Evolutionary conservation across 2,113 vertebrate species (phyloP), one percentile per base, ranked within the genome.

Genomic region (Entomyzon cyanotis): DNA sequence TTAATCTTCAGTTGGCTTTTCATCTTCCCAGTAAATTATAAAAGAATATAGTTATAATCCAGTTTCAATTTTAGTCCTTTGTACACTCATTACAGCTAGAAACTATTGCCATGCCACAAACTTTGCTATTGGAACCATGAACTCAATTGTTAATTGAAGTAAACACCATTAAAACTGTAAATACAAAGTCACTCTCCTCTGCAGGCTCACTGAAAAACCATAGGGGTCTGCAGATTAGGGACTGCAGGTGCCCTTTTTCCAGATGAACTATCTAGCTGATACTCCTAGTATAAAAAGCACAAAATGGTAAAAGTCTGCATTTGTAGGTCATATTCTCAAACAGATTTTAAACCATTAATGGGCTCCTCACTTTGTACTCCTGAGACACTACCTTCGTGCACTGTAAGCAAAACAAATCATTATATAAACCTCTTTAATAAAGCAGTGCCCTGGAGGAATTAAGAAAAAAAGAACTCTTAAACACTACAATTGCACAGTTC

Each of bases 51-150:
- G 7, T 58, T 39, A 41, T 23, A 89, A 94, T 17, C 33, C 28
- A 69, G 52, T 58, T 93, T 59, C 27, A 83, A 37, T 89, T 95
- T 69, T 52, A 92, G 60, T 89, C 31, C 46, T 76, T 85, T 52
- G 18, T 85, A 18, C 28, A 33, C 52, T 87, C 41, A 58, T 83
- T 92, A 92, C 39, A 84, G 15, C 11, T 73, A 73, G 75, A 93
- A 87, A 84, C 41, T 75, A 82, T 11, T 83, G 69, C 18, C 39
- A 79, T 22, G 65, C 12, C 46, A 78, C 55, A 69, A 31, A 39
- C 11, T 87, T 55, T 75, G 37, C 47, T 80, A 59, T 46, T 73
- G 69, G 24, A 89, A 58, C 53, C 35, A 37, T 39, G 55, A 17
- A n/a, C n/a, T 31, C 70, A 62, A n/a, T 25, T 52, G 16, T 52